These are phyloP conservation scores for Anthopleura sola DNA, from an alignment of 64 coral and sea anemone species.

Conservation along the genomic window DNA sequence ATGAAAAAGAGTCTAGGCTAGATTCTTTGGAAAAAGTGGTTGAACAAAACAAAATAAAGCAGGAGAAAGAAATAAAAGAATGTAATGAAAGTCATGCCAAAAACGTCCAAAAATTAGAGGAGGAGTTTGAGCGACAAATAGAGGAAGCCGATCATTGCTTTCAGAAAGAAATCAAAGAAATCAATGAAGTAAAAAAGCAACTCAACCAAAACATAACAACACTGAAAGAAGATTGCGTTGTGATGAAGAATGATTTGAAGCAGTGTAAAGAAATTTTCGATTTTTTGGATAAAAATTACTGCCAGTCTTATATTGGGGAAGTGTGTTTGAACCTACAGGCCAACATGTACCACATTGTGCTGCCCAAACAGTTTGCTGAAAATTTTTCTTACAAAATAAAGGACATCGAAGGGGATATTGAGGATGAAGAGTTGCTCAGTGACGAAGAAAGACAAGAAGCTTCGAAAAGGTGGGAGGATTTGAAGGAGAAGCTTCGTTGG, in stretches of 20 bases:
- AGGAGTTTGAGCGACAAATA: background rate
- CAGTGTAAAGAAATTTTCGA: no score
- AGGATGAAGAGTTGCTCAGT: background rate
- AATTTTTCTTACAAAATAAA: background rate
- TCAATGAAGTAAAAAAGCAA: background rate
- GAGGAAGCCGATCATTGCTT: background rate
- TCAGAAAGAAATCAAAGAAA: background rate
- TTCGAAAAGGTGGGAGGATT: background rate
- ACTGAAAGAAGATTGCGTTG: no score
- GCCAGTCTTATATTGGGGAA: background rate
- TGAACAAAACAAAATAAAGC: background rate
- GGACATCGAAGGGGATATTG: background rate
- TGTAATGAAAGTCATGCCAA: background rate
- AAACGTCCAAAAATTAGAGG: background rate
- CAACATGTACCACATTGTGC: background rate
- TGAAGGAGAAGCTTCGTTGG: background rate
- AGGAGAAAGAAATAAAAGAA: background rate
- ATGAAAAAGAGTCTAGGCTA: background rate
- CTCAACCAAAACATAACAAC: no score
- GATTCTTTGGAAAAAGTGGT: slow-evolving; percentile 1
- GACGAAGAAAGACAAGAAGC: background rate
- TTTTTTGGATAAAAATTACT: no score
- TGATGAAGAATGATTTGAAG: no score
- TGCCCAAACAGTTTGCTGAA: background rate
- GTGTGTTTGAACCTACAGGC: background rate